A percentile compares a stretch with the other conserved stretches of the same genome.
phyloP scores from a whole-genome alignment of 2,113 vertebrate genomes.

The Silurus asotus region DNA sequence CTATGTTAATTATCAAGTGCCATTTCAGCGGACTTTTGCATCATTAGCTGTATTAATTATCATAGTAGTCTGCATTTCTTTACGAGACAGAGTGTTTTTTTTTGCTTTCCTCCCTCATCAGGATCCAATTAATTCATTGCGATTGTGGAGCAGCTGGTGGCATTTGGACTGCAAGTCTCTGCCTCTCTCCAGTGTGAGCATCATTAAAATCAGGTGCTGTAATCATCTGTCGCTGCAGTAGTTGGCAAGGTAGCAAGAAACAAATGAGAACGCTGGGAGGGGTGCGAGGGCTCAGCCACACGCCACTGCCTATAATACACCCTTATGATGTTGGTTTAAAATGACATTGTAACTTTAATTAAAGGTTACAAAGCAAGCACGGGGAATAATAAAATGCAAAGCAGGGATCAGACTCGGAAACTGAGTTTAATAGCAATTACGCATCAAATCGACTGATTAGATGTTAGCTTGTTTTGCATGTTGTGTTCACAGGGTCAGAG shows the following conservation, averaged over 20 bases:
- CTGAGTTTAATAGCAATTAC: constrained; percentile 48
- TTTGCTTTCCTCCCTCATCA: constrained; percentile 61
- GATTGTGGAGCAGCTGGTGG: constrained; percentile 81
- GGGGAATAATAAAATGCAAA: constrained; percentile 66
- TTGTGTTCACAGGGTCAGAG: constrained; percentile 41
- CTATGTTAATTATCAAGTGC: constrained; percentile 73
- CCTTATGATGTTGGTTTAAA: constrained; percentile 80
- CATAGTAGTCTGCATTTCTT: constrained; percentile 71
- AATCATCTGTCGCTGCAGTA: constrained; percentile 78
- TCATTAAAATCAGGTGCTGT: constrained; percentile 83
- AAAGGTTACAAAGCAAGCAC: constrained; percentile 65
- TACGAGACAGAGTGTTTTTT: constrained; percentile 72
- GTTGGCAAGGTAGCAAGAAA: constrained; percentile 78
- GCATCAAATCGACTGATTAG: constrained; percentile 23
- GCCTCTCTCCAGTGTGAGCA: constrained; percentile 77
- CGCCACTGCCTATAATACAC: constrained; percentile 72
- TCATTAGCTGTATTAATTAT: constrained; percentile 79
- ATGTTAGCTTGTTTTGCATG: constrained; percentile 30
- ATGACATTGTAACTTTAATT: constrained; percentile 79
- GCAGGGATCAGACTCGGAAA: constrained; percentile 32
- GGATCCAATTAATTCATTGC: constrained; percentile 81
- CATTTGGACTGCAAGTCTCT: constrained; percentile 83
- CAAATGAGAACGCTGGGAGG: constrained; percentile 76
- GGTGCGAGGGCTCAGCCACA: constrained; percentile 68
- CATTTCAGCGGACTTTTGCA: constrained; percentile 74